Percentiles rank a stretch among this genome's conserved stretches.
Conservation (phyloP, 2,888 invertebrate genomes). For the Brachypalpus laphriformis region DNA sequence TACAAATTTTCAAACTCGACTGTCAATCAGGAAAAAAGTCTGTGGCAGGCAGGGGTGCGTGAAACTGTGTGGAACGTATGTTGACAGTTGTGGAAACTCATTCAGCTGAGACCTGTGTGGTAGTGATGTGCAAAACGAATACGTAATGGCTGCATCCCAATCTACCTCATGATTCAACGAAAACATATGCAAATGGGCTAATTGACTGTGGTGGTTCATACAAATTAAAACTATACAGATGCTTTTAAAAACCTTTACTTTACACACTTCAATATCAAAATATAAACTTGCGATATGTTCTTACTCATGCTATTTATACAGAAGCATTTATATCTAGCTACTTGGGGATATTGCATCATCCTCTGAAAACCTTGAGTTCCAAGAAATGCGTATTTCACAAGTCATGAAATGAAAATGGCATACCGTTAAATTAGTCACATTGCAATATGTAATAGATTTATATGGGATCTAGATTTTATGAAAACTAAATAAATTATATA, state of each 20-base stretch:
- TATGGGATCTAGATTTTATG: no score
- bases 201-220: no score
- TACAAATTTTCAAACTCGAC: constrained; percentile 26
- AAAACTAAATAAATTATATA: no score
- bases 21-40: constrained; percentile 56
- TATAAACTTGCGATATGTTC: background rate
- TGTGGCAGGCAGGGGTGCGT: background rate
- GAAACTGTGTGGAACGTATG: constrained; percentile 34
- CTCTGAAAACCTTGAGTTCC: background rate
- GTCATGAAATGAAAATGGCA: background rate
- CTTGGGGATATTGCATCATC: constrained; percentile 9
- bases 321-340: background rate
- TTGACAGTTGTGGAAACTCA: constrained; percentile 22
- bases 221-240: no score
- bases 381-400: background rate
- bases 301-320: background rate
- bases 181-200: no score
- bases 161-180: background rate
- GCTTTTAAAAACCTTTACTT: no score
- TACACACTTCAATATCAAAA: background rate
- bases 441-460: background rate
- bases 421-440: background rate
- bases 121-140: constrained; percentile 16
- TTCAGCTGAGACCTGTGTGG: background rate
- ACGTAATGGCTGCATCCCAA: background rate